A percentile compares a stretch with the other conserved stretches of the same genome.
These are phyloP conservation scores for Drosophila flavopinicola DNA, from an alignment of 2,888 invertebrate species.

Conservation along the genomic window DNA sequence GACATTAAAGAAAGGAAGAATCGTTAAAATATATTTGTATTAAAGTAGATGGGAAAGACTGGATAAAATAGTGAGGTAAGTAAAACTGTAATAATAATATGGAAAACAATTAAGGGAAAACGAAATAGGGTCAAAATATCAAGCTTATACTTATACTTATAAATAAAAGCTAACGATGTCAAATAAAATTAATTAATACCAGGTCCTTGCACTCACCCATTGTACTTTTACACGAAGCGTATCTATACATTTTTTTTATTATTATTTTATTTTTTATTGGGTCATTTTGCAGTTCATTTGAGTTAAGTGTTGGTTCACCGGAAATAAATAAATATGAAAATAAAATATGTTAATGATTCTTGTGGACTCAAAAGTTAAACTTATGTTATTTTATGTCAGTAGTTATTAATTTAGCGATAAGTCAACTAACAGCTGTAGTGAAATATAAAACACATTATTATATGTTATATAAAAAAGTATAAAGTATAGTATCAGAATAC, in stretches of 20 bases:
- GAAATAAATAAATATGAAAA: conserved; percentile 55
- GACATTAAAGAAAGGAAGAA: conserved; percentile 48
- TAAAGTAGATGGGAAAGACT: conserved; percentile 12
- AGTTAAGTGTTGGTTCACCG: conserved; percentile 69
- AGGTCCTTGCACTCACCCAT: conserved; percentile 76
- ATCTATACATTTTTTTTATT: conserved; percentile 61
- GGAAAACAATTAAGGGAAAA: conserved; percentile 22
- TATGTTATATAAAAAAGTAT: too few species aligned
- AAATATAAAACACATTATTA: too few species aligned
- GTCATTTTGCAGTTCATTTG: conserved; percentile 69
- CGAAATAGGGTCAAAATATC: conserved; percentile 15
- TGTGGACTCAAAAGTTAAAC: conserved; percentile 12
- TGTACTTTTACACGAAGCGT: conserved; percentile 82
- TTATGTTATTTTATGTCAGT: conserved; percentile 55
- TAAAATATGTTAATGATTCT: conserved; percentile 47
- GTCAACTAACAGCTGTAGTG: conserved; percentile 35
- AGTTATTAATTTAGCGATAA: conserved; percentile 68
- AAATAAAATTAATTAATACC: conserved; percentile 52
- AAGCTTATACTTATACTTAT: conserved; percentile 12
- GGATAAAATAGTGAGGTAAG: conserved; percentile 37
- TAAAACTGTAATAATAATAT: conserved; percentile 46
- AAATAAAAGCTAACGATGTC: conserved; percentile 35
- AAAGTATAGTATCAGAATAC: too few species aligned
- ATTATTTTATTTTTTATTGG: conserved; percentile 39
- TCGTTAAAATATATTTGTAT: conserved; percentile 63